Evolutionary conservation across 2,113 vertebrate genomes (phyloP), one percentile per base, ranked within the genome.

Genomic region (Eudorcas thomsonii): DNA sequence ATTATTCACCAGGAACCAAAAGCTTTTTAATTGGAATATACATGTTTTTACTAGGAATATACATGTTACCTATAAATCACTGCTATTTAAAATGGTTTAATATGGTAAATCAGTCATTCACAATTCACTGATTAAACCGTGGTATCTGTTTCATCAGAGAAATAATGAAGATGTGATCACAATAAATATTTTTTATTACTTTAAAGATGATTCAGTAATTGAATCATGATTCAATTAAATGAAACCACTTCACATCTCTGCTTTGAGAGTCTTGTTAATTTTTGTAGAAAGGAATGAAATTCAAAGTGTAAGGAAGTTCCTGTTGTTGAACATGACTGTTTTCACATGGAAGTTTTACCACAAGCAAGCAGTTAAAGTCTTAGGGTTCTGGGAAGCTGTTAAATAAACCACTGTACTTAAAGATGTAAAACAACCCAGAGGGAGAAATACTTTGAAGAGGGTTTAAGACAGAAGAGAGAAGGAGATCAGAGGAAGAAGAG

Each of bases 191-290:
- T 62, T 94, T 74, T 43, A 85, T 23, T 48, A 67, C 45, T 96
- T 95, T 64, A 54, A 81, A 91, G 14, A 83, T 33, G 67, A 71
- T 23, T 71, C 67, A 71, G 21, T 71, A 71, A 71, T 23, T 71
- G n/a, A 39, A 71, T 71, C 67, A 39, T 21, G n/a, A 71, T 71
- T 71, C 67, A 71, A 23, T 71, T 77, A 77, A 43, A 43, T 43
- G 14, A 97, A 98, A 83, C 11, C n/a, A 57, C 25, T 62, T 88
- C 59, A 26, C 36, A 43, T 77, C 71, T 77, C 39, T 77, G 55
- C 62, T 93, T 97, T 83, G 30, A 97, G 28, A 88, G 64, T 39
- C 21, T 28, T 88, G 26, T 82, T 95, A 45, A 86, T 97, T 93
- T 83, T 57, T 83, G 8, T 93, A 33, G 52, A 87, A 96, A 55